Conservation (phyloP, 2,888 invertebrate species). For the Dicyrtomina minuta region DNA sequence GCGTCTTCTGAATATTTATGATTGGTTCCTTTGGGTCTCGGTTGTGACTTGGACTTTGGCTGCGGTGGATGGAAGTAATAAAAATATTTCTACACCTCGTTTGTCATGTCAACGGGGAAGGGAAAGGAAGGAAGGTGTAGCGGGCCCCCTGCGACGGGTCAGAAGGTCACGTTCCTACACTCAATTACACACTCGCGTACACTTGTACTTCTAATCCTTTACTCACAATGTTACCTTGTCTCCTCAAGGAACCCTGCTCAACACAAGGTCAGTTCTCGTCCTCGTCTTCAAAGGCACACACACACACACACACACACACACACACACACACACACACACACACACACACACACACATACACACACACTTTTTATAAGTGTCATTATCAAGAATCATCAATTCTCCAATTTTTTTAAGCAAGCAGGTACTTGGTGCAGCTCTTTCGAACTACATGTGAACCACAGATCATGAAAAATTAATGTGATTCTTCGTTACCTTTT, state of each 20-base stretch:
- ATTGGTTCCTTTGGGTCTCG: no score
- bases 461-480: no score
- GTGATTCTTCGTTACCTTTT: no score
- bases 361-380: no score
- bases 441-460: no score
- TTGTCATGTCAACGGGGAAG: conserved; percentile 35
- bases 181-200: conserved; percentile 24
- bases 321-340: no score
- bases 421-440: no score
- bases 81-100: conserved; percentile 42
- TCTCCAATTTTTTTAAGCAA: no score
- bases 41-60: no score
- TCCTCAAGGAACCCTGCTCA: conserved; percentile 8
- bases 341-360: no score
- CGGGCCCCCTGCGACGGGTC: conserved; percentile 22
- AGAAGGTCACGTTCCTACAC: conserved; percentile 9
- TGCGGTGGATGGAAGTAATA: conserved; percentile 30
- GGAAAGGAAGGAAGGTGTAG: conserved; percentile 16
- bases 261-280: conserved; percentile 26
- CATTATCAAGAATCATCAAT: no score
- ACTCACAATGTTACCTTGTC: neutral
- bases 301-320: no score
- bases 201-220: neutral
- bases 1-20: conserved; percentile 12
- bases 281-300: neutral